Conservation (phyloP, 1,140 invertebrate genomes). For the Drosophila sp. region DNA sequence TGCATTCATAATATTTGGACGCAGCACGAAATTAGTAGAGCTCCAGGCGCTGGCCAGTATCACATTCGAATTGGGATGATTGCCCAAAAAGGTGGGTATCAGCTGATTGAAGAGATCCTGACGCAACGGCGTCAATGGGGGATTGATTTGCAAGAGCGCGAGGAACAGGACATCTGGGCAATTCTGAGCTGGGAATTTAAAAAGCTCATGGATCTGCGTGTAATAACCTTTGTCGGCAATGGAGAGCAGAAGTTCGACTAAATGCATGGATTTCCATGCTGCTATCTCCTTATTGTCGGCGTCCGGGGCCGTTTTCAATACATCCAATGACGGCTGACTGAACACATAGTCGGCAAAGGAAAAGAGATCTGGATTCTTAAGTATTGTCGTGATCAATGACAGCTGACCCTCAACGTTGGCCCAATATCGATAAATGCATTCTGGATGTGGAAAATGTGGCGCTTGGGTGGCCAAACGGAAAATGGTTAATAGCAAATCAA, state of each 20-base stretch:
- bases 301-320: slow-evolving; percentile 96
- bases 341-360: slow-evolving; percentile 96
- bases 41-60: slow-evolving; percentile 98
- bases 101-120: slow-evolving; percentile 93
- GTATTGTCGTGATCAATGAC: slow-evolving; percentile 92
- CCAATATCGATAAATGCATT: slow-evolving; percentile 95
- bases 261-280: slow-evolving; percentile 95
- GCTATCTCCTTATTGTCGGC: slow-evolving; percentile 95
- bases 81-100: slow-evolving; percentile 95
- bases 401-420: slow-evolving; percentile 96
- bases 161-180: slow-evolving; percentile 97
- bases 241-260: slow-evolving; percentile 93
- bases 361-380: slow-evolving; percentile 96
- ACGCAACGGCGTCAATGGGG: slow-evolving; percentile 89
- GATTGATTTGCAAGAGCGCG: slow-evolving; percentile 92
- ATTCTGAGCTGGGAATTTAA: slow-evolving; percentile 95
- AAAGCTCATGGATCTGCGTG: slow-evolving; percentile 92
- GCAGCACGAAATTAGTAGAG: slow-evolving; percentile 88
- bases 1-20: slow-evolving; percentile 95
- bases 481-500: slow-evolving; percentile 91
- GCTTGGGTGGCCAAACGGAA: slow-evolving; percentile 91
- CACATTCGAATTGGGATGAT: slow-evolving; percentile 96
- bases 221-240: slow-evolving; percentile 94
- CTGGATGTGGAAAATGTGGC: slow-evolving; percentile 92
- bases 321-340: slow-evolving; percentile 92